Conservation (phyloP, 2,888 invertebrate species). For the Tenthredo notha region DNA sequence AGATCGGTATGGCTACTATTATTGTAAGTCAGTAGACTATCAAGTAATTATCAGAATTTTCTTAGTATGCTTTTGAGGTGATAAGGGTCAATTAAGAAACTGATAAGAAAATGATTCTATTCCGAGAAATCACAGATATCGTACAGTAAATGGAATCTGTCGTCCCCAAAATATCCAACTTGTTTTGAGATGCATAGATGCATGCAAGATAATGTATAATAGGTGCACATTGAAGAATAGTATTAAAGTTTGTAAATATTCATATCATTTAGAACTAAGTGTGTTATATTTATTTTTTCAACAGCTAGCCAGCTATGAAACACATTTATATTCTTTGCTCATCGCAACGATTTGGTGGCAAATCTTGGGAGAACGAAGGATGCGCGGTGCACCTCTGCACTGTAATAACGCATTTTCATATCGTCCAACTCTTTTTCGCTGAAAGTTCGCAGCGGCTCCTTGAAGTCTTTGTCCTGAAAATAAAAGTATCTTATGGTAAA, state of each 20-base stretch:
- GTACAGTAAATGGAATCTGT: neutral
- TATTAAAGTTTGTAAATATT: neutral
- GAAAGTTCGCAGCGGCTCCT: slow-evolving; percentile 84
- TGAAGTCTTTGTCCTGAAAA: slow-evolving; percentile 82
- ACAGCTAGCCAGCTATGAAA: neutral
- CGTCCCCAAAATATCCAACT: too few relatives aligned
- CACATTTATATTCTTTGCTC: neutral
- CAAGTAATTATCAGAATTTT: neutral
- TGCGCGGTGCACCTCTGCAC: slow-evolving; percentile 89
- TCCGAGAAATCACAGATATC: neutral
- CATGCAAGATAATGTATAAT: too few relatives aligned
- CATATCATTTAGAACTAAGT: neutral
- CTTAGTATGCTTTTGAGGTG: neutral
- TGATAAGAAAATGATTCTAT: neutral
- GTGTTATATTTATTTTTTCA: neutral
- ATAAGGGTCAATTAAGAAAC: neutral
- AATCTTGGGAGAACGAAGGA: slow-evolving; percentile 94
- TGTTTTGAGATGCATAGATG: too few relatives aligned
- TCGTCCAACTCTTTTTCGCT: slow-evolving; percentile 84
- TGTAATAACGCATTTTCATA: slow-evolving; percentile 92
- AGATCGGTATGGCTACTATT: neutral
- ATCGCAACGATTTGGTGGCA: slow-evolving; percentile 75
- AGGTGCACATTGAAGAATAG: neutral
- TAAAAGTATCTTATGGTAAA: neutral
- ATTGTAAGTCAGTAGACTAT: too few relatives aligned